Evolutionary conservation across 2,797 vertebrate genomes (phyloP).

Genomic region (Amblyraja radiata): DNA sequence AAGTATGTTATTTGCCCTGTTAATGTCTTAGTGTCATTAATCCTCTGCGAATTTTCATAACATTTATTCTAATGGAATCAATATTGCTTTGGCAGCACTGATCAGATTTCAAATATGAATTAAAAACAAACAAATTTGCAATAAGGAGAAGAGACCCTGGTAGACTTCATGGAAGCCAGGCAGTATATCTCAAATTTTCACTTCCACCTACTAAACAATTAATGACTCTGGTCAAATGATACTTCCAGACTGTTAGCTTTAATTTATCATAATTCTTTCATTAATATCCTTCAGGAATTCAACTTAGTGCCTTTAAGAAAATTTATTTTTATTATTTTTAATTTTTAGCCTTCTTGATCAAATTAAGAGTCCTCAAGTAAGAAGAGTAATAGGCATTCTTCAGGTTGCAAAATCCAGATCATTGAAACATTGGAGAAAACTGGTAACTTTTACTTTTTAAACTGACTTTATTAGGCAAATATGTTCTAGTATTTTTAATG

Average conservation of each 20-base stretch:
- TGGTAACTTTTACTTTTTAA: conserved; percentile 55
- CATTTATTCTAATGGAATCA: background rate
- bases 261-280: no score
- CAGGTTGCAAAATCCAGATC: conserved; percentile 64
- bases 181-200: no score
- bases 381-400: conserved; percentile 68
- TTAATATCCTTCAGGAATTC: no score
- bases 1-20: background rate
- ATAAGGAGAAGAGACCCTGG: no score
- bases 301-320: background rate
- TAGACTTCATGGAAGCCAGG: no score
- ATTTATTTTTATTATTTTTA: conserved; percentile 39
- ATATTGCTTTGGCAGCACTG: background rate
- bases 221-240: no score
- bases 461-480: background rate
- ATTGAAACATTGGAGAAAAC: conserved; percentile 64
- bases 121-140: no score
- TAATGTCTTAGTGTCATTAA: background rate
- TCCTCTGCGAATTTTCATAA: background rate
- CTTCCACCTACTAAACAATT: no score
- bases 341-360: conserved; percentile 67
- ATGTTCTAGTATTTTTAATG: background rate
- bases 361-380: conserved; percentile 65
- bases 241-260: no score
- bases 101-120: no score